Evolutionary conservation across 2,113 vertebrate genomes (phyloP).

Genomic region (Melanerpes formicivorus): DNA sequence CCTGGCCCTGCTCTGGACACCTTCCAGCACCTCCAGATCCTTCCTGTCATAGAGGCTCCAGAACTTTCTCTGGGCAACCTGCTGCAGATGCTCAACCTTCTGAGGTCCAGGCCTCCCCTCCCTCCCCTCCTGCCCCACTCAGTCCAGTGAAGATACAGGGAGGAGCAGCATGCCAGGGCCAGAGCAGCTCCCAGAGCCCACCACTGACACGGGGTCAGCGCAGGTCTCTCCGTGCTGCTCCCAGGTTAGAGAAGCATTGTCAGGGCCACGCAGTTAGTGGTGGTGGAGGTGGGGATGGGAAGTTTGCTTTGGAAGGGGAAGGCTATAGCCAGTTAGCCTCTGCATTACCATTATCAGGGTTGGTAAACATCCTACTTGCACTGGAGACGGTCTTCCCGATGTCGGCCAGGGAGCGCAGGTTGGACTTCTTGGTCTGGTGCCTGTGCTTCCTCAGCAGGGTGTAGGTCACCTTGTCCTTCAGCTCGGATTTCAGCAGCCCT

Average conservation of each 20-base stretch:
- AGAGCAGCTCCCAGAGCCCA: conserved; percentile 15
- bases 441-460: conserved; percentile 94
- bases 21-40: too few species aligned
- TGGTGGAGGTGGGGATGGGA: neutral
- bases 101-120: neutral
- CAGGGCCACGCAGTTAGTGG: conserved; percentile 55
- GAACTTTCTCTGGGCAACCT: too few species aligned
- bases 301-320: conserved; percentile 22
- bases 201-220: neutral
- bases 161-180: neutral
- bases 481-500: conserved; percentile 89
- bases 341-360: conserved; percentile 95
- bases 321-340: conserved; percentile 83
- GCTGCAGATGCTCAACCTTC: neutral
- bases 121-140: neutral
- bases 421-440: conserved; percentile 99
- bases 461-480: conserved; percentile 97
- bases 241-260: conserved; percentile 14
- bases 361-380: conserved; percentile 99
- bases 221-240: neutral
- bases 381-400: conserved; percentile 99
- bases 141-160: conserved; percentile 46
- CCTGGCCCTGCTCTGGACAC: too few species aligned
- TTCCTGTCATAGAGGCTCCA: too few species aligned
- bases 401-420: conserved; percentile 95